phyloP scores from a whole-genome alignment of 2,797 vertebrate genomes.

The Typhlichthys eigenmanni region DNA sequence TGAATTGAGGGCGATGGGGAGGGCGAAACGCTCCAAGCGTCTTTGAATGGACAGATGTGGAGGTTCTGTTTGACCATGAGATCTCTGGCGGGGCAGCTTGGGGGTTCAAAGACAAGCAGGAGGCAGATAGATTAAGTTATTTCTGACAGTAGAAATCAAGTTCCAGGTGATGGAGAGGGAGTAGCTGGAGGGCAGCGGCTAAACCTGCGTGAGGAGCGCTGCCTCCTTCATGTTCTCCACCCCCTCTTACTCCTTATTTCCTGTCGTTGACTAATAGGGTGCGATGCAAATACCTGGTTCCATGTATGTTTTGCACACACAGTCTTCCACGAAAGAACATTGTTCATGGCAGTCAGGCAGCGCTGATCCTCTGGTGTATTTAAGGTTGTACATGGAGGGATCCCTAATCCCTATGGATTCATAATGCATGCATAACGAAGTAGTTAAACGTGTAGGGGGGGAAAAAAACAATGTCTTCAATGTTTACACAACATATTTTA shows the following conservation, averaged over 20 bases:
- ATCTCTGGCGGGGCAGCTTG: slow-evolving; percentile 31
- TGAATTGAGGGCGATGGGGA: slow-evolving; percentile 31
- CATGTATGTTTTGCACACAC: slow-evolving; percentile 53
- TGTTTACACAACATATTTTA: too few relatives aligned
- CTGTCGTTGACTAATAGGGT: slow-evolving; percentile 78
- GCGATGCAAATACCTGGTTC: slow-evolving; percentile 65
- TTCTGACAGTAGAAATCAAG: slow-evolving; percentile 33
- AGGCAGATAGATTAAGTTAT: slow-evolving; percentile 61
- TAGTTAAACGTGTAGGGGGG: too few relatives aligned
- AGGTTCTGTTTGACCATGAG: slow-evolving; percentile 40
- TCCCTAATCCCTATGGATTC: too few relatives aligned
- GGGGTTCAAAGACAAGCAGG: slow-evolving; percentile 55
- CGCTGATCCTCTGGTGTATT: too few relatives aligned
- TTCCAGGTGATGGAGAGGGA: slow-evolving; percentile 36
- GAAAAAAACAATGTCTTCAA: too few relatives aligned
- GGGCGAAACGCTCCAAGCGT: slow-evolving; percentile 34
- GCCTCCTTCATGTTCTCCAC: slow-evolving; percentile 56
- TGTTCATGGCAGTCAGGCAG: slow-evolving; percentile 17
- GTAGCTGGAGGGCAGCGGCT: slow-evolving; percentile 41
- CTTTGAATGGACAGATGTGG: slow-evolving; percentile 58
- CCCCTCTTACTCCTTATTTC: slow-evolving; percentile 81
- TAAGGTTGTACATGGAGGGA: too few relatives aligned
- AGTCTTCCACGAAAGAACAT: slow-evolving; percentile 30
- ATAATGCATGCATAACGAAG: too few relatives aligned
- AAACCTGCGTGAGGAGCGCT: slow-evolving; percentile 41